A percentile compares a stretch with the other conserved stretches of the same genome.
Conservation (phyloP, 2,888 invertebrate genomes). For the Portevinia maculata region DNA sequence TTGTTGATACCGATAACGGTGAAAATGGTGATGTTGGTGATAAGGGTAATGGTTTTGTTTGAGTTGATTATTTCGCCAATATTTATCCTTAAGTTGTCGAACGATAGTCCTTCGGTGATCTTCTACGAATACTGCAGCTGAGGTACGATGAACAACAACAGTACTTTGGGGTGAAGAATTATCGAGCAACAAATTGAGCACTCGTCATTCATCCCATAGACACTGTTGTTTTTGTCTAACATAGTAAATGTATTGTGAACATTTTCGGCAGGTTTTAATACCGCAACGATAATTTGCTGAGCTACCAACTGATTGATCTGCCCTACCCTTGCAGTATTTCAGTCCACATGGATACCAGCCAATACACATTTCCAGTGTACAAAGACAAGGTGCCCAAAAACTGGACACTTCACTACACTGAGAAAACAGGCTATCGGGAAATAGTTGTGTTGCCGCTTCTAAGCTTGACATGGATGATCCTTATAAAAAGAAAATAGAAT, state of each 20-base stretch:
- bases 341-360: conserved; percentile 98
- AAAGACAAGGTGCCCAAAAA: conserved; percentile 90
- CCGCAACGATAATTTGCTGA: conserved; percentile 93
- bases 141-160: conserved; percentile 45
- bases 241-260: conserved; percentile 93
- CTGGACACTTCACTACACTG: conserved; percentile 88
- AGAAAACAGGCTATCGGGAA: conserved; percentile 84
- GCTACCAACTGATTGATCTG: conserved; percentile 82
- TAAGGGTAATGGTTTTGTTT: conserved; percentile 29
- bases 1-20: conserved; percentile 34
- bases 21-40: conserved; percentile 6
- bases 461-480: conserved; percentile 89
- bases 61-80: conserved; percentile 20
- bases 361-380: conserved; percentile 93
- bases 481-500: conserved; percentile 78
- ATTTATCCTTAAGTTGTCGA: conserved; percentile 58
- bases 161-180: conserved; percentile 56
- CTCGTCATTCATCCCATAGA: conserved; percentile 90
- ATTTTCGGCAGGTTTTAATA: conserved; percentile 96
- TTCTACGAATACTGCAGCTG: conserved; percentile 43
- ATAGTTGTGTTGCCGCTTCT: conserved; percentile 88
- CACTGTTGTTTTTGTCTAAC: conserved; percentile 92
- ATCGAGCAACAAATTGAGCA: conserved; percentile 79
- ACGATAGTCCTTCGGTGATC: conserved; percentile 58
- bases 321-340: conserved; percentile 95